A percentile compares a stretch with the other conserved stretches of the same genome.
These are phyloP conservation scores for Melopsittacus undulatus DNA, from an alignment of 2,797 vertebrate species.

Conservation along the genomic window DNA sequence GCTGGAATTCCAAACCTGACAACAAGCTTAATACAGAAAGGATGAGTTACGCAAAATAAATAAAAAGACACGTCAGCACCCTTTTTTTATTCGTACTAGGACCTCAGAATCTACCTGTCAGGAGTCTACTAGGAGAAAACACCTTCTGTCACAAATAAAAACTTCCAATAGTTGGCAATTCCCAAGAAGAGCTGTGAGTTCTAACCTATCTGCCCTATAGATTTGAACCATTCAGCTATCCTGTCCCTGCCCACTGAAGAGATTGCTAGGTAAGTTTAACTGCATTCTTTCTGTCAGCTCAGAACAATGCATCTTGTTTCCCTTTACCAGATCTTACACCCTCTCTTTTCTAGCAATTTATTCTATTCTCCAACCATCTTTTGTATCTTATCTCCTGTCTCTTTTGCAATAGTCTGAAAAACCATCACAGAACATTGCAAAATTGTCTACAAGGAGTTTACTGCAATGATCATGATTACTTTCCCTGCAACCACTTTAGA, in stretches of 20 bases:
- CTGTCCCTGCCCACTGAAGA: not conserved
- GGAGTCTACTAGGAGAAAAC: not conserved
- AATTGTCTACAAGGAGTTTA: not conserved
- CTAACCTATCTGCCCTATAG: not conserved
- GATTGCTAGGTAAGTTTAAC: not conserved
- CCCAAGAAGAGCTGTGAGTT: not conserved
- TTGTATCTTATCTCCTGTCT: not conserved
- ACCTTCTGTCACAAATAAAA: not conserved
- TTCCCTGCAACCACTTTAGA: not conserved
- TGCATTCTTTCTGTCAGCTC: not conserved
- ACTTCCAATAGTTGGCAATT: not conserved
- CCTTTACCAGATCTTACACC: not conserved
- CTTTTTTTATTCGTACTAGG: not conserved
- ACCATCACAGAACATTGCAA: not conserved
- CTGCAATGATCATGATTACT: not conserved
- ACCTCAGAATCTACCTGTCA: not conserved
- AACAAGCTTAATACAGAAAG: not conserved
- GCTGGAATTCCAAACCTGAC: not conserved
- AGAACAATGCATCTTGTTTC: not conserved
- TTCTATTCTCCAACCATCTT: not conserved
- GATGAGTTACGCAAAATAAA: not conserved
- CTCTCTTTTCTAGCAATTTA: not conserved
- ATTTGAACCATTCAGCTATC: not conserved
- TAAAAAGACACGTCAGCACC: not conserved
- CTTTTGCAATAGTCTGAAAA: not conserved